Evolutionary conservation across 2,797 vertebrate species (phyloP).

Genomic region (Oryzias dopingdopingensis): DNA sequence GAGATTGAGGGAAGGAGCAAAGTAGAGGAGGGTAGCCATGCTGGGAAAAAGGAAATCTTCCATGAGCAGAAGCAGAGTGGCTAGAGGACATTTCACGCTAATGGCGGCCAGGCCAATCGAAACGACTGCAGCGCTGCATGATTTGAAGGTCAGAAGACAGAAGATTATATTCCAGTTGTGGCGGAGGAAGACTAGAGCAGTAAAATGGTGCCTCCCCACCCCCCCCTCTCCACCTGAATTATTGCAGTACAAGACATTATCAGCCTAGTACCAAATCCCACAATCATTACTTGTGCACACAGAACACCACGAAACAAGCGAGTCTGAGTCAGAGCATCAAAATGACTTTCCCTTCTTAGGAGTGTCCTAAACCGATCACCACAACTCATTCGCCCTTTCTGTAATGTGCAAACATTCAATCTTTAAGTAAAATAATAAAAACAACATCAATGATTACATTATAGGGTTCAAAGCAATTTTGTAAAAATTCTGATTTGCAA

Average conservation of each 20-base stretch:
- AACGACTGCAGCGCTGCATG: slow-evolving; percentile 81
- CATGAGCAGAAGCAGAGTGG: slow-evolving; percentile 72
- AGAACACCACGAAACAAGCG: slow-evolving; percentile 52
- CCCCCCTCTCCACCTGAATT: slow-evolving; percentile 59
- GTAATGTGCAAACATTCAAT: background rate
- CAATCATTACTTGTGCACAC: slow-evolving; percentile 69
- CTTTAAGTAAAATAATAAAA: no score
- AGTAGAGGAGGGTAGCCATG: slow-evolving; percentile 75
- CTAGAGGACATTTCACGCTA: slow-evolving; percentile 84
- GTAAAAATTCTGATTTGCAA: no score
- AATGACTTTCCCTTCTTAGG: slow-evolving; percentile 51
- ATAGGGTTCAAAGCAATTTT: no score
- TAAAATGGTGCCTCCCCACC: slow-evolving; percentile 66
- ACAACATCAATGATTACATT: no score
- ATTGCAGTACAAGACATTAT: slow-evolving; percentile 78
- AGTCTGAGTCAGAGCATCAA: slow-evolving; percentile 39
- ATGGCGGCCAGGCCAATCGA: slow-evolving; percentile 80
- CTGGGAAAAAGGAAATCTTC: slow-evolving; percentile 80
- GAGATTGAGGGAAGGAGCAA: slow-evolving; percentile 67
- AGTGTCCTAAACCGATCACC: slow-evolving; percentile 40
- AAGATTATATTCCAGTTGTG: slow-evolving; percentile 80
- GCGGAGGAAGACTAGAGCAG: slow-evolving; percentile 72
- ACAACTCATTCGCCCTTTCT: slow-evolving; percentile 8
- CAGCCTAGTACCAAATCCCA: slow-evolving; percentile 68
- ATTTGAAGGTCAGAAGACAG: slow-evolving; percentile 85